These are phyloP conservation scores for Epirrhoe alternata DNA, from an alignment of 2,888 invertebrate species.

Conservation along the genomic window DNA sequence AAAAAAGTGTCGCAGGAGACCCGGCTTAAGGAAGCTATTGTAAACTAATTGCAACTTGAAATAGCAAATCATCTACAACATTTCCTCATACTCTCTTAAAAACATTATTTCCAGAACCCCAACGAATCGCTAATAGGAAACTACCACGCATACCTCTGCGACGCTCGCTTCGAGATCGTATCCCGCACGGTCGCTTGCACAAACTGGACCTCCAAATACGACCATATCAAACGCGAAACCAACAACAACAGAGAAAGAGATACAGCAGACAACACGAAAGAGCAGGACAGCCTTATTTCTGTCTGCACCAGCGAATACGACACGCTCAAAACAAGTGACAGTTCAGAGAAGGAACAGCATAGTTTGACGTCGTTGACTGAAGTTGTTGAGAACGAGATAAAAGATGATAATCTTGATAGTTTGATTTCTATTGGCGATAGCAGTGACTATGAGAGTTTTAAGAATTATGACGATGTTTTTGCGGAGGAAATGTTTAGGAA, in stretches of 20 bases:
- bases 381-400: constrained; percentile 46
- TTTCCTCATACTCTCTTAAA: background rate
- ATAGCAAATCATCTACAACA: too few relatives aligned
- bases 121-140: constrained; percentile 90
- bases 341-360: constrained; percentile 67
- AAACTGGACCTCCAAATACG: constrained; percentile 92
- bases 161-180: constrained; percentile 91
- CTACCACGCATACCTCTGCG: constrained; percentile 94
- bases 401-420: constrained; percentile 79
- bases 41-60: too few relatives aligned
- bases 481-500: constrained; percentile 77
- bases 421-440: constrained; percentile 87
- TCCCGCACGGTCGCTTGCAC: constrained; percentile 90
- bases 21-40: too few relatives aligned
- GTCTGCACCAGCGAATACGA: constrained; percentile 77
- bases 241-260: constrained; percentile 76
- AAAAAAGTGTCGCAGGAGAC: too few relatives aligned
- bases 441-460: constrained; percentile 88
- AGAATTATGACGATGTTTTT: constrained; percentile 80
- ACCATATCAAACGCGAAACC: constrained; percentile 81
- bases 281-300: constrained; percentile 77
- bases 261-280: constrained; percentile 60
- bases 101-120: constrained; percentile 67
- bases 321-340: constrained; percentile 55
- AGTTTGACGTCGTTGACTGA: constrained; percentile 72